Base-by-base conservation (phyloP, 2,888 invertebrate species). In the Eurytoma californica region DNA sequence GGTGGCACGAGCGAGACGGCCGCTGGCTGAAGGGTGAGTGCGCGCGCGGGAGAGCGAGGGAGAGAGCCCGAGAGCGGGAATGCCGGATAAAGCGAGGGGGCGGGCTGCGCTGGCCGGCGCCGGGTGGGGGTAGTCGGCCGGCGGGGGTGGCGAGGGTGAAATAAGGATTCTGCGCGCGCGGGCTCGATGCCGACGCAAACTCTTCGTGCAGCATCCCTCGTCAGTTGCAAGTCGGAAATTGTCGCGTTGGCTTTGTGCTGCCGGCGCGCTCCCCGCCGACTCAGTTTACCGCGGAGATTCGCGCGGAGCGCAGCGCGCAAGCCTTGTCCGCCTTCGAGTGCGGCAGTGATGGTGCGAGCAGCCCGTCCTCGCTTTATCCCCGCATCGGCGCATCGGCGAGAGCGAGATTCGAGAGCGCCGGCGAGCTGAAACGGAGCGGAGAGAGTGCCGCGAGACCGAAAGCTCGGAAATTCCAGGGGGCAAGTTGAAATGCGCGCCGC, bases 221-320 rank as follows among this genome's bases (percentile, higher is more conserved):
- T 89, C 90, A 90, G 90, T 90, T 87, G 87, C 88, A 87, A 87
- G 83, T 88, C 86, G 86, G 89, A 86, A 87, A 88, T 87, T 87
- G 89, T 87, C 87, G 88, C 86, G 88, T 47, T 28, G 20, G 14
- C 51, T 4, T 30, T 67, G 18, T n/a, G 28, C 68, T 0, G 1
- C n/a, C 28, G 16, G 39, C 51, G n/a, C n/a, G n/a, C n/a, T n/a
- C n/a, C n/a, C n/a, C 2, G 39, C n/a, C 63, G 39, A 39, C 30
- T 18, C 65, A 65, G 65, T 65, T 65, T 18, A 63, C 13, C 65
- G 65, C 65, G 65, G 20, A 49, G 65, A 49, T 65, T 47, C 28
- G 20, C 65, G 65, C 65, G 65, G 20, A 49, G 49, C n/a, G 53
- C 30, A 28, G 58, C 28, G 72, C 28, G 49, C 51, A 7, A 3